Percentiles rank a stretch among this genome's conserved stretches.
Conservation (phyloP, 2,113 vertebrate genomes). For the Chionomys nivalis region DNA sequence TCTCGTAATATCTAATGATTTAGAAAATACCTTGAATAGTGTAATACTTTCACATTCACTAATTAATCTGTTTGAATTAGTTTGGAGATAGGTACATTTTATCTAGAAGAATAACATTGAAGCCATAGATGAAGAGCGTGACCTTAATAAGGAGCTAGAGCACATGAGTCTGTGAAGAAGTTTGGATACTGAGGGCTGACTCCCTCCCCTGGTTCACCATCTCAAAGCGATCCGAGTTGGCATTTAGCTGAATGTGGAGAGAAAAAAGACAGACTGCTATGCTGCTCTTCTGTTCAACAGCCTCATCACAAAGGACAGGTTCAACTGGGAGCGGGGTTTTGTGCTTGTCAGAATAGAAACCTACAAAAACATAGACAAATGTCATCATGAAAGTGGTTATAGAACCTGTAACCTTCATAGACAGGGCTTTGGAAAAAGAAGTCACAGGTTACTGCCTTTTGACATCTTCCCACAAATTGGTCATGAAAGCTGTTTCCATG, state of each 20-base stretch:
- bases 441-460: constrained; percentile 77
- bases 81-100: neutral
- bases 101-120: neutral
- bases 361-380: constrained; percentile 80
- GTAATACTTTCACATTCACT: neutral
- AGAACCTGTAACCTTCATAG: constrained; percentile 74
- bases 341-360: constrained; percentile 77
- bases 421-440: constrained; percentile 66
- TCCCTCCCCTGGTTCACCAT: constrained; percentile 40
- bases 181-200: constrained; percentile 11
- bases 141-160: constrained; percentile 56
- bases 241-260: constrained; percentile 72
- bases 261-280: constrained; percentile 64
- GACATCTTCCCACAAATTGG: constrained; percentile 73
- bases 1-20: neutral
- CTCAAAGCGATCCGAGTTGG: constrained; percentile 69
- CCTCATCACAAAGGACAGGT: constrained; percentile 74
- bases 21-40: neutral
- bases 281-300: constrained; percentile 73
- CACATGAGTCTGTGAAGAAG: constrained; percentile 55
- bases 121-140: neutral
- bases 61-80: neutral
- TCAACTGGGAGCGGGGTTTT: constrained; percentile 74
- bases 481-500: constrained; percentile 79
- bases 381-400: constrained; percentile 72